Evolutionary conservation across 2,888 invertebrate genomes (phyloP), one percentile per base, ranked within the genome.

Genomic region (Pseudanteris insignis): DNA sequence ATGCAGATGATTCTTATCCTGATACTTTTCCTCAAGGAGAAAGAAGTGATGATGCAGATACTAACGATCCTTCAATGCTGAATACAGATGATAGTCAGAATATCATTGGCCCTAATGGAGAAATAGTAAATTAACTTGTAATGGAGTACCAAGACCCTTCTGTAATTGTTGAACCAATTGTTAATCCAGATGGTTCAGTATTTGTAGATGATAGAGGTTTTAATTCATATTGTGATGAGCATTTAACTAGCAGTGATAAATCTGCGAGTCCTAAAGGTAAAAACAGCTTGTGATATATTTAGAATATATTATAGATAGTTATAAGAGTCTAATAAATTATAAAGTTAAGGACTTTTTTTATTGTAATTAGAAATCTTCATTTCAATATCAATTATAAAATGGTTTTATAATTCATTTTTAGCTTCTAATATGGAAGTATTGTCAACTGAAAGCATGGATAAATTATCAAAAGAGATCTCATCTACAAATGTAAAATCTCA

Each of bases 81-180:
- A 68, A 68, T 18, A 30, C 71, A 2, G 70, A 69, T 38, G 68
- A 67, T 32, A 71, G 70, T 3, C 69, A 71, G 2, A 68, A 75
- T 37, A 72, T 78, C 37, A 75, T 77, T 54, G n/a, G n/a, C n/a
- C n/a, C n/a, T n/a, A n/a, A 26, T 26, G 26, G 26, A n/a, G 26
- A 26, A 9, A 26, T 26, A 6, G 26, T 26, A 6, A n/a, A 9
- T 26, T 77, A 78, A 53, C 53, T 78, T n/a, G 76, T 77, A 8
- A 76, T 78, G 75, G 75, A 78, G 58, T 74, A 74, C 36, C 72
- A 72, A 0, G 78, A 78, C 64, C 78, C 78, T 2, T 78, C 78
- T 2, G 78, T 78, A 8, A 78, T 78, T 36, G 77, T 78, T 2
- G 78, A 78, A 48, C 77, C 78, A 2, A 75, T 78, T 9, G 78